Evolutionary conservation across 2,797 vertebrate species (phyloP).

Genomic region (Acridotheres tristis): DNA sequence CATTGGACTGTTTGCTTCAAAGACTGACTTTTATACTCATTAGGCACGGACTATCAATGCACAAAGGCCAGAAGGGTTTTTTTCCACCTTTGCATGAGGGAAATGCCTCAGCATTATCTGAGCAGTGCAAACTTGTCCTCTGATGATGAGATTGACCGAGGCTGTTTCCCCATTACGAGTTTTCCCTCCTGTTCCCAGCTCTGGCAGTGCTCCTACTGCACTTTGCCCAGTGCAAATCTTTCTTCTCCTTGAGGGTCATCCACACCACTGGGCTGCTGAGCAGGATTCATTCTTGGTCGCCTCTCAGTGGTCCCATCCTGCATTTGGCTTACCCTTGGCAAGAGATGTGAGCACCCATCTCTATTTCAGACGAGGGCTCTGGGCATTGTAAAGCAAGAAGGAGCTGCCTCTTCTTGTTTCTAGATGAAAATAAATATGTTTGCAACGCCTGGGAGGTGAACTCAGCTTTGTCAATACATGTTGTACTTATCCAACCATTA

Average conservation of each 20-base stretch:
- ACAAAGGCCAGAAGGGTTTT: background rate
- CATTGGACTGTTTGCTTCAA: background rate
- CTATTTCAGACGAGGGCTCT: background rate
- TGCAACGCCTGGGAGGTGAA: background rate
- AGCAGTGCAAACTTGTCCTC: background rate
- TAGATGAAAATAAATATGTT: background rate
- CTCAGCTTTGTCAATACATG: background rate
- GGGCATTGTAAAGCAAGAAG: background rate
- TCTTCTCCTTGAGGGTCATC: background rate
- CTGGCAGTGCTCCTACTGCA: background rate
- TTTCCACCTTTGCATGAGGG: background rate
- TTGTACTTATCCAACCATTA: background rate
- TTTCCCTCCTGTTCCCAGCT: background rate
- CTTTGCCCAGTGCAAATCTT: background rate
- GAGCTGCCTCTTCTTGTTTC: background rate
- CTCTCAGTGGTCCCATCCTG: background rate
- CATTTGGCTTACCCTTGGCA: rapidly evolving
- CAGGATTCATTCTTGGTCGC: background rate
- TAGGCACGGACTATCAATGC: background rate
- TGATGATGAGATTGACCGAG: background rate
- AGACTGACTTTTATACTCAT: background rate
- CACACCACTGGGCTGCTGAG: background rate
- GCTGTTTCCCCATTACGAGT: rapidly evolving
- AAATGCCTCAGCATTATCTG: background rate
- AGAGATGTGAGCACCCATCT: background rate